Percentiles rank a stretch among this genome's conserved stretches.
phyloP scores from a whole-genome alignment of 2,888 invertebrate genomes.

The Eupithecia inturbata region DNA sequence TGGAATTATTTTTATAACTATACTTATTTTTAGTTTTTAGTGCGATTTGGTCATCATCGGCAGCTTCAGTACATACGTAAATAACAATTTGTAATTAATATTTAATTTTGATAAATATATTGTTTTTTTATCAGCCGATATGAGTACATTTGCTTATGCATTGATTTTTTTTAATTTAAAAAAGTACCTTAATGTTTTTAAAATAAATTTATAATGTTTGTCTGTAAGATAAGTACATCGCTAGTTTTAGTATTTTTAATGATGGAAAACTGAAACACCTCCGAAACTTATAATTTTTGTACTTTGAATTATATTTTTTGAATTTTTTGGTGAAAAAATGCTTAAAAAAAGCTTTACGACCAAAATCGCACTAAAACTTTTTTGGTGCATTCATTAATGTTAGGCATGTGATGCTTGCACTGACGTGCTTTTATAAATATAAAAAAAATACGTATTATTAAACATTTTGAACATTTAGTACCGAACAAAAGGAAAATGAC shows the following conservation, averaged over 20 bases:
- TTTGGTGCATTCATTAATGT: slow-evolving; percentile 55
- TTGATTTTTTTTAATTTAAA: not conserved
- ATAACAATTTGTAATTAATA: not conserved
- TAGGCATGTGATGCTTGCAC: slow-evolving; percentile 75
- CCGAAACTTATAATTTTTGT: not conserved
- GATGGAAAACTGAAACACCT: not conserved
- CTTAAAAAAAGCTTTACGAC: slow-evolving; percentile 19
- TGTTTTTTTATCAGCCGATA: not conserved
- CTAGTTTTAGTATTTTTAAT: not conserved
- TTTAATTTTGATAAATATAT: not conserved
- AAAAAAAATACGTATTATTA: not conserved
- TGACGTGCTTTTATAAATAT: slow-evolving; percentile 69
- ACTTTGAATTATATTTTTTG: too few species aligned
- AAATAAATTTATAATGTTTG: not conserved
- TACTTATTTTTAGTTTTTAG: slow-evolving; percentile 51
- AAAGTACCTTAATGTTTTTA: not conserved
- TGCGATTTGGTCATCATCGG: slow-evolving; percentile 43
- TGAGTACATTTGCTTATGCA: not conserved
- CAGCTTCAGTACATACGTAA: slow-evolving; percentile 37
- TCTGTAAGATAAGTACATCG: not conserved
- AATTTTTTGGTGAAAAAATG: not conserved
- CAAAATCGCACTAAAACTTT: slow-evolving; percentile 32
- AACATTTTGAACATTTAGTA: slow-evolving; percentile 13
- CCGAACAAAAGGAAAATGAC: not conserved
- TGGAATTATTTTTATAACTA: slow-evolving; percentile 46